These are phyloP conservation scores for Nothobranchius furzeri DNA, from an alignment of 2,113 vertebrate species.

Conservation along the genomic window DNA sequence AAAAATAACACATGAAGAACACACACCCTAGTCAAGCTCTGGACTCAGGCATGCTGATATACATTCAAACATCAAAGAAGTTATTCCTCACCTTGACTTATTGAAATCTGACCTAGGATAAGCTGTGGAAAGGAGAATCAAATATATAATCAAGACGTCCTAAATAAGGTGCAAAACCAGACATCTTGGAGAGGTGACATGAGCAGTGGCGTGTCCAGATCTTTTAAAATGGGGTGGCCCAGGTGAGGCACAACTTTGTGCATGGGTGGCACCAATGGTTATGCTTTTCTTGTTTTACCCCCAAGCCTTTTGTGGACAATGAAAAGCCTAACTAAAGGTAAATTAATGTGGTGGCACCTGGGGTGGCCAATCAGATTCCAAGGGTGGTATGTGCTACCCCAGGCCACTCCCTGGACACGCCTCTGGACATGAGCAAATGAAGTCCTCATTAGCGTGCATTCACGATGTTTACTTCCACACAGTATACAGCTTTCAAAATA, in stretches of 20 bases:
- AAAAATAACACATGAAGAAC: conserved; percentile 32
- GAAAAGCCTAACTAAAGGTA: too few species aligned
- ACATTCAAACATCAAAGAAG: conserved; percentile 26
- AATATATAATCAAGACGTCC: conserved; percentile 10
- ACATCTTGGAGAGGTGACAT: conserved; percentile 19
- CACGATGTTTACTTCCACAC: conserved; percentile 17
- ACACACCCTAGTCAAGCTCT: conserved; percentile 31
- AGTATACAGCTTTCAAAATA: conserved; percentile 1
- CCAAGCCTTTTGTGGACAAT: too few species aligned
- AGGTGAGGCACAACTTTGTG: too few species aligned
- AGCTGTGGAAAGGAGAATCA: conserved; percentile 30
- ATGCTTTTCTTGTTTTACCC: too few species aligned
- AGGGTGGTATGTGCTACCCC: too few species aligned
- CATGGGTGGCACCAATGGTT: too few species aligned
- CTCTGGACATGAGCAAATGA: neutral
- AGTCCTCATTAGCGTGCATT: conserved; percentile 24
- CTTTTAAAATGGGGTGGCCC: too few species aligned
- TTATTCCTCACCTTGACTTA: conserved; percentile 52
- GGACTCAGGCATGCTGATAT: conserved; percentile 48
- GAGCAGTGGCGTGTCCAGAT: too few species aligned
- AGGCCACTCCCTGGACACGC: too few species aligned
- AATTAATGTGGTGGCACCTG: too few species aligned
- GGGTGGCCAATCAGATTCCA: too few species aligned
- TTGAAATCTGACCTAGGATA: conserved; percentile 40
- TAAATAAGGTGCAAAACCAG: conserved; percentile 47